Percentiles rank a stretch among this genome's conserved stretches.
These are phyloP conservation scores for Pyrgilauda ruficollis DNA, from an alignment of 2,113 vertebrate species.

Conservation along the genomic window DNA sequence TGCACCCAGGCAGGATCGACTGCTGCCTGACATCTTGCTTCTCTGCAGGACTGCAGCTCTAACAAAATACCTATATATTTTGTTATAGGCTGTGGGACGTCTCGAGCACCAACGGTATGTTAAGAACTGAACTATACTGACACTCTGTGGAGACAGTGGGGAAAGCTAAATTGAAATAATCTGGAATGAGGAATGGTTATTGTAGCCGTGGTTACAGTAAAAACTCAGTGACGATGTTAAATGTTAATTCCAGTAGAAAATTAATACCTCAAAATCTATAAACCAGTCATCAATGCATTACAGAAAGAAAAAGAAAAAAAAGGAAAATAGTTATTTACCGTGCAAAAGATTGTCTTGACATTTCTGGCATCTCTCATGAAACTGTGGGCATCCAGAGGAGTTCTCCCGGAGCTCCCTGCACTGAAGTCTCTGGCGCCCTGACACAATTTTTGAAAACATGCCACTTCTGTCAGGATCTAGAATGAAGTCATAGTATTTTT, in stretches of 20 bases:
- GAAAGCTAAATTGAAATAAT: background rate
- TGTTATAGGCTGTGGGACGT: background rate
- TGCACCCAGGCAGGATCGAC: background rate
- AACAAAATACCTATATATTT: background rate
- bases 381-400: slow-evolving; percentile 82
- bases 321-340: slow-evolving; percentile 71
- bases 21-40: background rate
- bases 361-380: slow-evolving; percentile 81
- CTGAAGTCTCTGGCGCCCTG: slow-evolving; percentile 59
- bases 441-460: slow-evolving; percentile 30
- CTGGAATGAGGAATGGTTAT: background rate
- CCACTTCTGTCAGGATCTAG: slow-evolving; percentile 43
- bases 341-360: slow-evolving; percentile 82
- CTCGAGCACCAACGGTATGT: background rate
- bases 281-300: background rate
- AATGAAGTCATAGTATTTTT: slow-evolving; percentile 12
- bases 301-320: background rate
- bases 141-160: slow-evolving; percentile 35
- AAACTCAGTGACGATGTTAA: background rate
- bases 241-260: background rate
- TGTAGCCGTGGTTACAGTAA: background rate
- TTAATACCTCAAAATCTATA: background rate
- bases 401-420: slow-evolving; percentile 80
- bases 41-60: background rate
- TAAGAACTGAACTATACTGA: slow-evolving; percentile 55